Percentiles rank a stretch among this genome's conserved stretches.
Evolutionary conservation across 2,888 invertebrate species (phyloP).

Genomic region (Branchinecta sandiegonensis): DNA sequence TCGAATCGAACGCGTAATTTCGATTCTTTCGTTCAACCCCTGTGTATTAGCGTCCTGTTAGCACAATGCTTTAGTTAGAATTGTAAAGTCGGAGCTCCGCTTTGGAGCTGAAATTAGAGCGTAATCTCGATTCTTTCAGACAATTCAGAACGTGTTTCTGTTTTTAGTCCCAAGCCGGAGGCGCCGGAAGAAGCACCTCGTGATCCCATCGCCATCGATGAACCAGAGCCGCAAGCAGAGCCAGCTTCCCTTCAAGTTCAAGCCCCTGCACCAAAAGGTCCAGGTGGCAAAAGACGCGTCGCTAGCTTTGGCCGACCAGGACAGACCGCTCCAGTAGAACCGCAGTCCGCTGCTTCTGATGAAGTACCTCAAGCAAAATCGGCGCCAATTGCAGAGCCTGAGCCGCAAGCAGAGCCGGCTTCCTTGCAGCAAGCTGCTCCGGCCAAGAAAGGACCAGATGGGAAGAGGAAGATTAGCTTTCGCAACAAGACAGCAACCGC

Average conservation of each 20-base stretch:
- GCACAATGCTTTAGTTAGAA: too few species aligned
- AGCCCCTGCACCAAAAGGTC: conserved; percentile 7
- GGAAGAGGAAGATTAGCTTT: background rate
- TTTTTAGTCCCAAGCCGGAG: background rate
- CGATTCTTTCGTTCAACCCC: too few species aligned
- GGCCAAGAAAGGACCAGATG: background rate
- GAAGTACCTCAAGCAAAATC: too few species aligned
- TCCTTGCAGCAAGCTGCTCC: conserved; percentile 8
- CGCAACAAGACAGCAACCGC: too few species aligned
- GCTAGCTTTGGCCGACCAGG: conserved; percentile 2
- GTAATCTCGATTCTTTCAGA: too few species aligned
- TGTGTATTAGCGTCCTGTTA: too few species aligned
- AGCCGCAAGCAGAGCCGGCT: background rate
- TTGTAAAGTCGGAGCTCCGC: too few species aligned
- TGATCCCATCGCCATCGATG: too few species aligned
- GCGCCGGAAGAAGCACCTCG: background rate
- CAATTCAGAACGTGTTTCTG: background rate
- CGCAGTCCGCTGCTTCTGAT: too few species aligned
- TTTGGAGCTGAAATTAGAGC: too few species aligned
- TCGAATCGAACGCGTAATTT: too few species aligned
- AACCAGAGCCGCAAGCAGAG: background rate
- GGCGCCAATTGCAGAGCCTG: too few species aligned
- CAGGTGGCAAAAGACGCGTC: background rate
- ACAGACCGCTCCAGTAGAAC: background rate
- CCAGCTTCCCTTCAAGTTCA: conserved; percentile 6